phyloP scores from a whole-genome alignment of 2,888 invertebrate species.

The Hecatera dysodea region DNA sequence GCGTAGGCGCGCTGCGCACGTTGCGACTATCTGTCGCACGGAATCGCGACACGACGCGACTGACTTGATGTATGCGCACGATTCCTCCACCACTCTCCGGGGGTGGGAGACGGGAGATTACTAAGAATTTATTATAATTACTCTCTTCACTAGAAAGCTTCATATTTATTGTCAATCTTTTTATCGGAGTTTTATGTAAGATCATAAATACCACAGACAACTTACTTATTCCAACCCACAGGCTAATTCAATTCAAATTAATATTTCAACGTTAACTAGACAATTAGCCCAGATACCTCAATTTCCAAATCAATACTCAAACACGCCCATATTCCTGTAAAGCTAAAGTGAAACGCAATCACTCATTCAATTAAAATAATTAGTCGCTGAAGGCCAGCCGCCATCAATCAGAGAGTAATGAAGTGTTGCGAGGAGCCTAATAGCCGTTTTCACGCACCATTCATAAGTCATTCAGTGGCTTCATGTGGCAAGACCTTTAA shows the following conservation, averaged over 20 bases:
- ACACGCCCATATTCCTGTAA: constrained; percentile 23
- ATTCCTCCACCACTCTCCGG: constrained; percentile 59
- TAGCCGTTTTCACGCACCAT: constrained; percentile 53
- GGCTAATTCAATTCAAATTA: background rate
- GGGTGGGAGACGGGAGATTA: constrained; percentile 62
- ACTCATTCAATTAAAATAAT: constrained; percentile 51
- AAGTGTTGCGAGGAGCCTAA: constrained; percentile 39
- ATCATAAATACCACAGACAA: background rate
- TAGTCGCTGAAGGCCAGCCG: constrained; percentile 44
- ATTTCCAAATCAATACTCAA: constrained; percentile 28
- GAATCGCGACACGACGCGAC: constrained; percentile 70
- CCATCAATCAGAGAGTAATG: constrained; percentile 50
- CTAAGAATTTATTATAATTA: constrained; percentile 64
- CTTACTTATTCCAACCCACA: background rate
- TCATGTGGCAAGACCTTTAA: constrained; percentile 3
- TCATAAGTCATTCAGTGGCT: constrained; percentile 34
- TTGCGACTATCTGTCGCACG: constrained; percentile 72
- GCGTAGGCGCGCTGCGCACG: constrained; percentile 70
- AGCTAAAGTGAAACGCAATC: constrained; percentile 22
- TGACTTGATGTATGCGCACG: constrained; percentile 70
- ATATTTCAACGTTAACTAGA: background rate
- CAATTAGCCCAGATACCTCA: background rate
- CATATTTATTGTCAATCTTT: constrained; percentile 36
- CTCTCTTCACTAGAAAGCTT: constrained; percentile 42
- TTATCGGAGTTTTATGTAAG: constrained; percentile 9